These are phyloP conservation scores for Octodon degus DNA, from an alignment of 2,113 vertebrate species.

Conservation along the genomic window DNA sequence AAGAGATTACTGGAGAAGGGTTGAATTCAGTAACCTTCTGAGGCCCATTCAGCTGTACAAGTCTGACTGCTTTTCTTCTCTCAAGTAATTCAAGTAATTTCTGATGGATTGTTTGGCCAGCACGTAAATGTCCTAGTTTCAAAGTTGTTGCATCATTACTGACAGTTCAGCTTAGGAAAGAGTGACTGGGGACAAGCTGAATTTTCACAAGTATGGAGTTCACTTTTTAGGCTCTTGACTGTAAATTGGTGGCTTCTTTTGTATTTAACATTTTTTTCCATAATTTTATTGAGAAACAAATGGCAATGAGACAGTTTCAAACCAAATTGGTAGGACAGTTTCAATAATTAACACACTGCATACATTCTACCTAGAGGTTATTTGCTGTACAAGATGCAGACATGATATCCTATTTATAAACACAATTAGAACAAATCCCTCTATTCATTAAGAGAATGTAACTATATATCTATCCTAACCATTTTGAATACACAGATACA, in stretches of 20 bases:
- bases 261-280: no score
- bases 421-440: no score
- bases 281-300: no score
- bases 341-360: no score
- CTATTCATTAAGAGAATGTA: no score
- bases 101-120: not conserved
- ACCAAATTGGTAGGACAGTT: no score
- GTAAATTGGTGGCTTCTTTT: not conserved
- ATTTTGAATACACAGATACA: no score
- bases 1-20: not conserved
- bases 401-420: no score
- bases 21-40: not conserved
- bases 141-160: not conserved
- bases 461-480: no score
- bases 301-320: no score
- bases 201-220: not conserved
- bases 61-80: not conserved
- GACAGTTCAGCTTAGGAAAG: not conserved
- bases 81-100: not conserved
- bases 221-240: not conserved
- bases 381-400: no score
- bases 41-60: not conserved
- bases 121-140: not conserved
- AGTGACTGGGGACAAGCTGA: not conserved
- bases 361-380: no score